Percentiles rank a stretch among this genome's conserved stretches.
Evolutionary conservation across 2,113 vertebrate genomes (phyloP).

Genomic region (Stercorarius parasiticus): DNA sequence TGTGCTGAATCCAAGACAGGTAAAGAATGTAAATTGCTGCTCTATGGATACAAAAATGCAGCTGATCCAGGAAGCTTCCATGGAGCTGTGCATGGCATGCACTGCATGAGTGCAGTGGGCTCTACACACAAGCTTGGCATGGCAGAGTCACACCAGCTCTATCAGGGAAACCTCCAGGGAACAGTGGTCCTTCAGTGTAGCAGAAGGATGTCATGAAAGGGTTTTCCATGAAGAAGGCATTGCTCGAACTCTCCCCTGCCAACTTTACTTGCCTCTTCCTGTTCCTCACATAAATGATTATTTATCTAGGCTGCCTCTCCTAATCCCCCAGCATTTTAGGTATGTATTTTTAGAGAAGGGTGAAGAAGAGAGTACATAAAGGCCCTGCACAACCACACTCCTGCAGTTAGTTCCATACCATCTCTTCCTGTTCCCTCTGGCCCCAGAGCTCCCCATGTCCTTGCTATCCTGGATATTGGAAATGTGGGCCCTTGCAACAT

Average conservation of each 20-base stretch:
- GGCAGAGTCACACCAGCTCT: background rate
- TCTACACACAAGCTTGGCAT: background rate
- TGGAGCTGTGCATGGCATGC: background rate
- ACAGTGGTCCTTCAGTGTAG: background rate
- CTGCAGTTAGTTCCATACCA: background rate
- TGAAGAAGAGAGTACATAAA: background rate
- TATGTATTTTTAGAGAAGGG: background rate
- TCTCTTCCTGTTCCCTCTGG: background rate
- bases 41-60: background rate
- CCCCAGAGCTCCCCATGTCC: background rate
- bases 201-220: background rate
- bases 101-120: background rate
- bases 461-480: background rate
- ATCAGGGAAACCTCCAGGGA: background rate
- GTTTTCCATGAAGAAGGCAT: background rate
- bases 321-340: background rate
- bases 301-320: background rate
- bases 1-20: constrained; percentile 69
- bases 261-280: background rate
- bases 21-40: constrained; percentile 37
- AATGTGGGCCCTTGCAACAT: background rate
- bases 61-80: background rate
- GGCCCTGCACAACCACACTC: background rate
- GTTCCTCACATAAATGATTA: background rate
- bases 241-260: background rate